Evolutionary conservation across 2,113 vertebrate genomes (phyloP).

Genomic region (Syrmaticus mikado): DNA sequence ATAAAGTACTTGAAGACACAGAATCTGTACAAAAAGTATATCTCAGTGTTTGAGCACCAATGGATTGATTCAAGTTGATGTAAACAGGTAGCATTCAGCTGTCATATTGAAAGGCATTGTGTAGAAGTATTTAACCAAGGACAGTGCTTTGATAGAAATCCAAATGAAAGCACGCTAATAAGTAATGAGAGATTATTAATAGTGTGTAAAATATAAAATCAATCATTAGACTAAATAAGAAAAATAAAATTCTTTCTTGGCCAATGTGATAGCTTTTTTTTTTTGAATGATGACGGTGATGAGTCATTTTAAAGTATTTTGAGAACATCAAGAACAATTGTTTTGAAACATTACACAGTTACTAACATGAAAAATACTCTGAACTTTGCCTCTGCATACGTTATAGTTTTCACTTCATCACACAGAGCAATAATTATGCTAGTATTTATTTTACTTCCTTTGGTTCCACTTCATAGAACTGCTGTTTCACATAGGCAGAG

Average conservation of each 20-base stretch:
- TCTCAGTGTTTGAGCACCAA: background rate
- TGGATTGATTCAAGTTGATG: background rate
- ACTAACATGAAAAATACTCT: background rate
- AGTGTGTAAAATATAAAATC: background rate
- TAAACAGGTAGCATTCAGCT: background rate
- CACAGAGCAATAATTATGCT: background rate
- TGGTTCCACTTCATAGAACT: background rate
- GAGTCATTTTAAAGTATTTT: constrained; percentile 17
- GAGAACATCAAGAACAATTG: background rate
- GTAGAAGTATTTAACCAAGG: background rate
- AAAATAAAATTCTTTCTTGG: background rate
- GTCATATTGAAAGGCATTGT: background rate
- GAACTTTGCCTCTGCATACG: background rate
- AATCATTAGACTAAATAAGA: background rate
- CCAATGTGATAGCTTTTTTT: background rate
- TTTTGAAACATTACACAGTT: background rate
- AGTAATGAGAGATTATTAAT: background rate
- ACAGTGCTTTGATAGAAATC: background rate
- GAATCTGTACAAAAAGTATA: background rate
- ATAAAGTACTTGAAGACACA: background rate
- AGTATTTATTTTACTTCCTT: background rate
- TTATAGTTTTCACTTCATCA: background rate
- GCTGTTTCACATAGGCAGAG: background rate
- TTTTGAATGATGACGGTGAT: background rate
- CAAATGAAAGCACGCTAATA: background rate